Percentiles rank a stretch among this genome's conserved stretches.
Evolutionary conservation across 2,797 vertebrate species (phyloP).

Genomic region (Rhinichthys osculus): DNA sequence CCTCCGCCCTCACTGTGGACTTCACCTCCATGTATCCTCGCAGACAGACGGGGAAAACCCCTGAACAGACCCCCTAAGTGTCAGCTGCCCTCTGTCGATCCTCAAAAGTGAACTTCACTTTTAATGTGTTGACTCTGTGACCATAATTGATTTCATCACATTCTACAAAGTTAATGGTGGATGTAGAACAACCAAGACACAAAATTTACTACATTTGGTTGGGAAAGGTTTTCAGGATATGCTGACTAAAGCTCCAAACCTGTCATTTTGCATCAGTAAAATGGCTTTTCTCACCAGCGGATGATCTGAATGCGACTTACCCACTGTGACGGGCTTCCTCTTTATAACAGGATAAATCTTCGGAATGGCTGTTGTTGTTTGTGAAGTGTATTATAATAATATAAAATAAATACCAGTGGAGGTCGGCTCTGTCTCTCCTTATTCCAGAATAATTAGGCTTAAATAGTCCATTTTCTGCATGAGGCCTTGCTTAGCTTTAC

Average conservation of each 20-base stretch:
- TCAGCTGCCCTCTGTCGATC: conserved; percentile 6
- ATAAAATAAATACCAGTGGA: conserved; percentile 25
- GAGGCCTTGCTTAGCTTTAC: conserved; percentile 37
- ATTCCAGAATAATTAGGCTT: conserved; percentile 34
- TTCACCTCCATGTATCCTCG: conserved; percentile 47
- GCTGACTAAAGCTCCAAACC: conserved; percentile 27
- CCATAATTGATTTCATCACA: conserved; percentile 44
- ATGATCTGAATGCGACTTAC: conserved; percentile 56
- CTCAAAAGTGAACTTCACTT: conserved; percentile 38
- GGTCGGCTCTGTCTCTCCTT: conserved; percentile 25
- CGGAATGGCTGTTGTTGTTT: conserved; percentile 33
- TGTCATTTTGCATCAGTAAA: conserved; percentile 26
- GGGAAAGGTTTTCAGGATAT: conserved; percentile 16
- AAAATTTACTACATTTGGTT: conserved; percentile 34
- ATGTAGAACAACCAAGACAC: conserved; percentile 32
- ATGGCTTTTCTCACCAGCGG: conserved; percentile 45
- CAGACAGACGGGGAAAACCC: conserved; percentile 38
- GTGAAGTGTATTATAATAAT: conserved; percentile 6
- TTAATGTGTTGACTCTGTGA: conserved; percentile 24
- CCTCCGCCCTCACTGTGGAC: conserved; percentile 42
- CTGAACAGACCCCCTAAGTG: conserved; percentile 18
- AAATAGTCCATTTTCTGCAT: conserved; percentile 58
- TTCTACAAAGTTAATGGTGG: conserved; percentile 42
- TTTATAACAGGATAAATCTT: conserved; percentile 43
- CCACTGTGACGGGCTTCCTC: conserved; percentile 47